phyloP scores from a whole-genome alignment of 2,888 invertebrate genomes.

The Litoditis marina region DNA sequence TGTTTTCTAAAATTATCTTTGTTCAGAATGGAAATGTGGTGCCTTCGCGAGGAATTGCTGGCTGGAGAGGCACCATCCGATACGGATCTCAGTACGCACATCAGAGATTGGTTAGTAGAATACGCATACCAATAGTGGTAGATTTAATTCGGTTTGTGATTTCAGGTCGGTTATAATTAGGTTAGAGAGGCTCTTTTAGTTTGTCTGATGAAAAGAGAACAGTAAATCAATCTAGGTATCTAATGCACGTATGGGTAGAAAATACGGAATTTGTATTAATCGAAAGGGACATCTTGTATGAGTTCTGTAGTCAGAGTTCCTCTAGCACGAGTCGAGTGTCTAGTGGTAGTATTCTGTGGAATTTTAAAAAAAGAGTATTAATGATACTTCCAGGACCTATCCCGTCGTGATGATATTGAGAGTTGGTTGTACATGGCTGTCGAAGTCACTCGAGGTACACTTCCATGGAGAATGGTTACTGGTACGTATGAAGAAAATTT shows the following conservation, averaged over 20 bases:
- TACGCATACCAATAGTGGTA: background rate
- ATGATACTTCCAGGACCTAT: constrained; percentile 25
- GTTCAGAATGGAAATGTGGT: constrained; percentile 31
- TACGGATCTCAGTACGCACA: constrained; percentile 46
- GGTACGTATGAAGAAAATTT: too few species aligned
- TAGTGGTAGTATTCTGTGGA: background rate
- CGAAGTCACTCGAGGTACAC: constrained; percentile 41
- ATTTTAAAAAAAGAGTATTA: too few species aligned
- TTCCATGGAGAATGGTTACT: constrained; percentile 48
- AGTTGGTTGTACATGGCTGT: constrained; percentile 51
- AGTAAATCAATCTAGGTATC: too few species aligned
- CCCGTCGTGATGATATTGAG: constrained; percentile 44
- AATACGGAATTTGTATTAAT: too few species aligned
- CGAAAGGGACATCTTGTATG: too few species aligned
- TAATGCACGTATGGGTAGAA: too few species aligned
- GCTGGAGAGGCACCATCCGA: constrained; percentile 53
- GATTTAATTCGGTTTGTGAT: too few species aligned
- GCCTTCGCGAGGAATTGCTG: constrained; percentile 42
- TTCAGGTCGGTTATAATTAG: too few species aligned
- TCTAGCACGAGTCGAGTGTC: background rate
- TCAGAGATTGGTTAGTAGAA: constrained; percentile 10
- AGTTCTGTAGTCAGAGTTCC: too few species aligned
- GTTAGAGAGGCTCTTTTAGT: too few species aligned
- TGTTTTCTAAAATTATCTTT: too few species aligned
- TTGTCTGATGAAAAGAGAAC: too few species aligned